Evolutionary conservation across 2,113 vertebrate species (phyloP), one percentile per base, ranked within the genome.

Genomic region (Parus major): DNA sequence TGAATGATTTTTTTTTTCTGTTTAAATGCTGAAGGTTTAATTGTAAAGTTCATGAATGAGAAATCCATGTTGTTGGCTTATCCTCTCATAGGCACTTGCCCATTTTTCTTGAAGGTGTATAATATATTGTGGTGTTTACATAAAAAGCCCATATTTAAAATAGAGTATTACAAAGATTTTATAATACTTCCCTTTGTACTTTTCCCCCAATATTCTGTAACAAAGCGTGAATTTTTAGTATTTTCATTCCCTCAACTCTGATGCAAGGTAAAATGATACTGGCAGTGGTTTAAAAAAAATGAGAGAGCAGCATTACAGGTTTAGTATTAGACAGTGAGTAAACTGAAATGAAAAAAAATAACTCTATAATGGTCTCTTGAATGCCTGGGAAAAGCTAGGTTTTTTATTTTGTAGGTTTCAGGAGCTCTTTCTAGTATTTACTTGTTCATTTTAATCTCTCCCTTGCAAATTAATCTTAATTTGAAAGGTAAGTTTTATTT

Each of bases 191-290:
- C 12, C 5, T 64, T 63, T 41, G 12, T 50, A 20, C 7, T 19
- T 78, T 66, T 0, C 0, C 0, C 36, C 28, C 16, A 31, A 1
- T 75, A 10, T 42, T 79, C 19, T 71, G 1, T 66, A 88, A 31
- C 1, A 18, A 90, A 72, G 2, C 22, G 11, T 44, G 19, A 18
- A n/a, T 63, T 81, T 81, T 44, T 50, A 50, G 25, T 75, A 22
- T 22, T 69, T 81, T 78, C 11, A 19, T 88, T 69, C 39, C 13
- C 2, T 88, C 5, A 36, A 4, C 13, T 81, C 17, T 81, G 39
- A n/a, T 77, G 29, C 16, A 75, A 86, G 27, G 15, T 65, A 69
- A 41, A 85, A 52, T 35, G 16, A 29, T 61, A 42, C 6, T 70
- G 56, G 7, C 22, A 49, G 5, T 61, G 41, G 29, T 80, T 41